Percentiles rank a stretch among this genome's conserved stretches.
These are phyloP conservation scores for Creontiades dilutus DNA, from an alignment of 2,888 invertebrate species.

Conservation along the genomic window DNA sequence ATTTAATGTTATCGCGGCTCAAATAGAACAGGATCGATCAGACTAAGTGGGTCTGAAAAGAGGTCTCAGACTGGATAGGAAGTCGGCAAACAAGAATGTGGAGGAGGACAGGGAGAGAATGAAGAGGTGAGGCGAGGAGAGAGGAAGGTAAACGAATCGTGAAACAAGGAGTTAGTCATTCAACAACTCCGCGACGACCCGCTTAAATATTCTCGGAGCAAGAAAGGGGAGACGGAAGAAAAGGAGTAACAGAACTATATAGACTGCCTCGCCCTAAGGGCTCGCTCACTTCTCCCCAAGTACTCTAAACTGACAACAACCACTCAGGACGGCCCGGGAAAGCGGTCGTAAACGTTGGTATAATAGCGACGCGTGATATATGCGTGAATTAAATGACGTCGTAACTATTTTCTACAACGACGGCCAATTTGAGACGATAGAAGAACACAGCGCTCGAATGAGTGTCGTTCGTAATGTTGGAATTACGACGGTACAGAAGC, in stretches of 20 bases:
- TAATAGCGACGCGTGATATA: slow-evolving; percentile 8
- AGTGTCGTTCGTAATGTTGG: no score
- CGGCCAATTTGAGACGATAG: neutral
- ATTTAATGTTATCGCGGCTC: no score
- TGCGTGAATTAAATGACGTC: neutral
- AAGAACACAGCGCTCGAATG: no score
- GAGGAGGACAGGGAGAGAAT: neutral
- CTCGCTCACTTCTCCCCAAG: slow-evolving; percentile 3
- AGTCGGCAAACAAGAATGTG: slow-evolving; percentile 29
- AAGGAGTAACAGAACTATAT: slow-evolving; percentile 8
- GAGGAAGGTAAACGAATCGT: slow-evolving; percentile 12
- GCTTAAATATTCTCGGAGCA: slow-evolving; percentile 6
- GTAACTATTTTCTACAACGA: neutral
- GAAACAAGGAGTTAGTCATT: slow-evolving; percentile 39
- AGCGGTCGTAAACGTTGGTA: neutral
- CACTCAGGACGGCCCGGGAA: neutral
- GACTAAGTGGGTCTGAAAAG: neutral
- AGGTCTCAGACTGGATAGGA: neutral
- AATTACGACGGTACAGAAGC: no score
- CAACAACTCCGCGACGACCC: slow-evolving; percentile 19
- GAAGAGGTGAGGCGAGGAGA: neutral
- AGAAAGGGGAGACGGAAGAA: slow-evolving; percentile 8
- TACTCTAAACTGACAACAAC: slow-evolving; percentile 36
- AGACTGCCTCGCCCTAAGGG: slow-evolving; percentile 14
- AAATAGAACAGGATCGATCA: neutral